Evolutionary conservation across 1,140 invertebrate genomes (phyloP).

Genomic region (Lethrus apterus): DNA sequence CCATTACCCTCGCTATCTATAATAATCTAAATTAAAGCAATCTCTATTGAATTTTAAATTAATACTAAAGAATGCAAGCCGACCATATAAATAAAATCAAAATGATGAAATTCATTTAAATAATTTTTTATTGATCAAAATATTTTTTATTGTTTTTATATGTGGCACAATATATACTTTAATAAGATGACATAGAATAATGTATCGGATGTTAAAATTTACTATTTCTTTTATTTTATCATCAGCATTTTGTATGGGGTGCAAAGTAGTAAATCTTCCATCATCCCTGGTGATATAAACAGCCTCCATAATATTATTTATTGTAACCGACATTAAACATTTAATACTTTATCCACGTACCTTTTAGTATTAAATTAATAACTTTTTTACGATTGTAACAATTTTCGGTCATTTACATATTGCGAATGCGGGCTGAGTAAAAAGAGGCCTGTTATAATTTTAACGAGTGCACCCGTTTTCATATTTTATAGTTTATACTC

Average conservation of each 20-base stretch:
- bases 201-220: too few species aligned
- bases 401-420: conserved; percentile 36
- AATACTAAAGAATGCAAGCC: too few species aligned
- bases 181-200: too few species aligned
- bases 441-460: conserved; percentile 25
- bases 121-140: too few species aligned
- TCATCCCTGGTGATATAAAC: conserved; percentile 13
- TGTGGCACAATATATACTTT: too few species aligned
- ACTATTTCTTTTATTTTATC: conserved; percentile 15
- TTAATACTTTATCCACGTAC: conserved; percentile 31
- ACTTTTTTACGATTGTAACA: conserved; percentile 35
- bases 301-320: conserved; percentile 19
- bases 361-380: conserved; percentile 28
- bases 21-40: too few species aligned
- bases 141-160: too few species aligned
- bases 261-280: conserved; percentile 24
- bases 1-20: too few species aligned
- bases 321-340: conserved; percentile 26
- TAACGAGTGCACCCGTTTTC: conserved; percentile 32
- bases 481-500: conserved; percentile 28
- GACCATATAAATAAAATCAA: too few species aligned
- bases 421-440: conserved; percentile 24
- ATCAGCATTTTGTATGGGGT: conserved; percentile 13
- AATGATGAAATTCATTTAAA: too few species aligned
- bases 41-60: too few species aligned